A percentile compares a stretch with the other conserved stretches of the same genome.
Conservation (phyloP, 2,113 vertebrate genomes). For the Rana temporaria region DNA sequence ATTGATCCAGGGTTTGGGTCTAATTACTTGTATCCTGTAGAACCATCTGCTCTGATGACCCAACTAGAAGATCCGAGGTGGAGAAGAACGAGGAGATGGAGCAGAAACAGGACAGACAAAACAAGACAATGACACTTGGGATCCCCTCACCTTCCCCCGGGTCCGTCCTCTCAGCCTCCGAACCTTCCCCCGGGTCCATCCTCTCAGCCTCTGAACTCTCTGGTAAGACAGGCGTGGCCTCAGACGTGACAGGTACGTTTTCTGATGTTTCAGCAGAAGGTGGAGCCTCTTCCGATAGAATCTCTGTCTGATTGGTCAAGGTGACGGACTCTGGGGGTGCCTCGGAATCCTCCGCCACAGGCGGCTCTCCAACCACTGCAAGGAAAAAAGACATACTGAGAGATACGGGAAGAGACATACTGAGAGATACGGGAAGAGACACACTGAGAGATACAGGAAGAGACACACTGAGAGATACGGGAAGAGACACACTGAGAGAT, state of each 20-base stretch:
- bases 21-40: too few species aligned
- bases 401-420: background rate
- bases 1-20: too few species aligned
- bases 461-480: too few species aligned
- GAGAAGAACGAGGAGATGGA: too few species aligned
- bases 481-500: background rate
- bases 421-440: too few species aligned
- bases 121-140: too few species aligned
- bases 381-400: background rate
- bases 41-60: too few species aligned
- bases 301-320: background rate
- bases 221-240: background rate
- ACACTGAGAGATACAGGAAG: too few species aligned
- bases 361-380: constrained; percentile 41
- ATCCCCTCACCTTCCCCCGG: constrained; percentile 12
- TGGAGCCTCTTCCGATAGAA: background rate
- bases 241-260: background rate
- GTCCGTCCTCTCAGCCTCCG: background rate
- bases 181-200: background rate
- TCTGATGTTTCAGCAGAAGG: background rate
- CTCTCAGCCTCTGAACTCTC: background rate
- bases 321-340: background rate
- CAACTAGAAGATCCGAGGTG: too few species aligned
- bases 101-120: too few species aligned
- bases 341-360: background rate